phyloP scores from a whole-genome alignment of 2,797 vertebrate genomes.

The Pangasius larnaudii region DNA sequence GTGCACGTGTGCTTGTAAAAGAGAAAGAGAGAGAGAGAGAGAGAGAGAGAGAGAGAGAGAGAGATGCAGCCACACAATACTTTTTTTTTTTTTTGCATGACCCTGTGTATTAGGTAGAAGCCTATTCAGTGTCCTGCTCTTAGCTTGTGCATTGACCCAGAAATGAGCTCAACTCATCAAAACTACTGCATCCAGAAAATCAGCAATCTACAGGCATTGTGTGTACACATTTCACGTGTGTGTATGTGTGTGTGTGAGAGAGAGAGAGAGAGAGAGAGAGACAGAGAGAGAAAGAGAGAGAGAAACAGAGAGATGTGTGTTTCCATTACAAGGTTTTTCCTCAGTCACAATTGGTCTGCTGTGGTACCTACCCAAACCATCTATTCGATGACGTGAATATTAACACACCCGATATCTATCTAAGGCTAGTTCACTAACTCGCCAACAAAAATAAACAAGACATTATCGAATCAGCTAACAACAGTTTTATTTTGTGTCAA shows the following conservation, averaged over 20 bases:
- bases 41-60: slow-evolving; percentile 36
- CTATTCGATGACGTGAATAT: no score
- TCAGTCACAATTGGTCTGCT: not conserved
- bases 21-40: slow-evolving; percentile 10
- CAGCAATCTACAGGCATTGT: slow-evolving; percentile 69
- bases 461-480: not conserved
- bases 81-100: not conserved
- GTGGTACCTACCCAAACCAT: no score
- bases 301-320: not conserved
- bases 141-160: slow-evolving; percentile 71
- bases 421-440: not conserved
- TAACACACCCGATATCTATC: not conserved
- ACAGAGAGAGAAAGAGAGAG: slow-evolving; percentile 23
- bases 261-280: slow-evolving; percentile 31
- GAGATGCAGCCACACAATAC: not conserved
- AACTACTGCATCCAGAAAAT: slow-evolving; percentile 76
- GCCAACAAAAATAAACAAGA: not conserved
- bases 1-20: slow-evolving; percentile 16
- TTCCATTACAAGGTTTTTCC: not conserved
- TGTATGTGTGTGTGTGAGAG: not conserved
- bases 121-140: slow-evolving; percentile 66
- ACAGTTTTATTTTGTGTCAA: no score
- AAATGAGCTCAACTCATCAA: slow-evolving; percentile 79
- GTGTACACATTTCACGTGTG: slow-evolving; percentile 22
- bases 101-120: not conserved